Conservation (phyloP, 2,888 invertebrate species). For the Phasia obesa region DNA sequence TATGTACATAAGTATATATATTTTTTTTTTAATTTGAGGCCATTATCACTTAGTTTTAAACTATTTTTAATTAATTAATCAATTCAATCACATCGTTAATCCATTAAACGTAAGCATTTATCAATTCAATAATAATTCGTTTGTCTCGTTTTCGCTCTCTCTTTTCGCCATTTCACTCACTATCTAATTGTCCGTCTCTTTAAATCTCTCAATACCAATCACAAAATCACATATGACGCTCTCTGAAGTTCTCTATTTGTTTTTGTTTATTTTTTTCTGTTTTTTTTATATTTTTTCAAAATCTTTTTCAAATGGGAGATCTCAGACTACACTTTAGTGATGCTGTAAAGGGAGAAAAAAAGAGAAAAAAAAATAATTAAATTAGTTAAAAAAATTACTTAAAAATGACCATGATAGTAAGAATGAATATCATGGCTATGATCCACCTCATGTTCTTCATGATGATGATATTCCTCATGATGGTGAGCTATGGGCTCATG, state of each 20-base stretch:
- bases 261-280: conserved; percentile 3
- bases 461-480: conserved; percentile 71
- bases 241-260: conserved; percentile 68
- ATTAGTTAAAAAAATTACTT: conserved; percentile 59
- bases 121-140: conserved; percentile 45
- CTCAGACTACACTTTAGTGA: conserved; percentile 65
- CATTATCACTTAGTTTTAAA: conserved; percentile 51
- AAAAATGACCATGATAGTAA: conserved; percentile 58
- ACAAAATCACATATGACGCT: conserved; percentile 59
- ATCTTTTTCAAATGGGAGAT: conserved; percentile 43
- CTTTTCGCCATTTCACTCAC: conserved; percentile 49
- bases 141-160: conserved; percentile 17
- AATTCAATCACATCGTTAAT: conserved; percentile 64
- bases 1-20: not conserved
- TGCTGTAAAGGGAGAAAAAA: conserved; percentile 62
- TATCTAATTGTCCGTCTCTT: conserved; percentile 36
- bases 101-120: conserved; percentile 61
- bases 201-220: conserved; percentile 47
- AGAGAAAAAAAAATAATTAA: conserved; percentile 44
- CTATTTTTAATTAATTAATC: conserved; percentile 42
- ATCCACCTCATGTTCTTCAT: conserved; percentile 64
- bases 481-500: conserved; percentile 71
- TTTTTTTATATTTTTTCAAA: too few relatives aligned
- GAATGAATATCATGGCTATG: conserved; percentile 57
- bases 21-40: conserved; percentile 33